phyloP scores from a whole-genome alignment of 2,113 vertebrate species.

The Galeopterus variegatus region DNA sequence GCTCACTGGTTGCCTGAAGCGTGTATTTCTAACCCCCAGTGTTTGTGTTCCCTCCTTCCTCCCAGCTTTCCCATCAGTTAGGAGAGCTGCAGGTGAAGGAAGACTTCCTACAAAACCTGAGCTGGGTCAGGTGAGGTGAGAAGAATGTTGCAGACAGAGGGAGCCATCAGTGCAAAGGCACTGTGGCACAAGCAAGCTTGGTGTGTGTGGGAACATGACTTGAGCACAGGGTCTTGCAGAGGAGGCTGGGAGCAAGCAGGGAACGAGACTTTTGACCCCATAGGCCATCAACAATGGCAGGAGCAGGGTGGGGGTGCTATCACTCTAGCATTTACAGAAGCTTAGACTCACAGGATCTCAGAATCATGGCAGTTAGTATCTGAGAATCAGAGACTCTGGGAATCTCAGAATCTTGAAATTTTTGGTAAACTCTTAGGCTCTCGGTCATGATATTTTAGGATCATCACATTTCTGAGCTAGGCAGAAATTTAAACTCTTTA shows the following conservation, averaged over 20 bases:
- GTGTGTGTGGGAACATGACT: neutral
- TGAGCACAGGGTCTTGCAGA: neutral
- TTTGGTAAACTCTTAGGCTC: neutral
- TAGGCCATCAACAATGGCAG: neutral
- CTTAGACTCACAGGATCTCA: neutral
- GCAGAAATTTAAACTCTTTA: neutral
- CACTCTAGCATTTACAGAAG: neutral
- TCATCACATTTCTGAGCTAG: neutral
- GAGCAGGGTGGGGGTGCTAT: too few relatives aligned
- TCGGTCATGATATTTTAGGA: neutral
- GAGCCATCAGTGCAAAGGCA: neutral
- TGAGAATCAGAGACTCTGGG: neutral
- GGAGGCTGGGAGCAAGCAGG: neutral
- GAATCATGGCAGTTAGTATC: neutral
- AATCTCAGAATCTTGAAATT: slow-evolving; percentile 37
- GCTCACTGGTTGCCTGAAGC: neutral
- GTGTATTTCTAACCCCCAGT: neutral
- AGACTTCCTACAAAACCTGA: neutral
- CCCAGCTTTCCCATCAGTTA: neutral
- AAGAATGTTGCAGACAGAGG: neutral
- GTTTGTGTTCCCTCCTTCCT: neutral
- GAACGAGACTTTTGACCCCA: neutral
- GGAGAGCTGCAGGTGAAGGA: neutral
- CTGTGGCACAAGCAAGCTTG: neutral
- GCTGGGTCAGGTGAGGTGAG: neutral